phyloP scores from a whole-genome alignment of 2,888 invertebrate species.

The Nowickia ferox region DNA sequence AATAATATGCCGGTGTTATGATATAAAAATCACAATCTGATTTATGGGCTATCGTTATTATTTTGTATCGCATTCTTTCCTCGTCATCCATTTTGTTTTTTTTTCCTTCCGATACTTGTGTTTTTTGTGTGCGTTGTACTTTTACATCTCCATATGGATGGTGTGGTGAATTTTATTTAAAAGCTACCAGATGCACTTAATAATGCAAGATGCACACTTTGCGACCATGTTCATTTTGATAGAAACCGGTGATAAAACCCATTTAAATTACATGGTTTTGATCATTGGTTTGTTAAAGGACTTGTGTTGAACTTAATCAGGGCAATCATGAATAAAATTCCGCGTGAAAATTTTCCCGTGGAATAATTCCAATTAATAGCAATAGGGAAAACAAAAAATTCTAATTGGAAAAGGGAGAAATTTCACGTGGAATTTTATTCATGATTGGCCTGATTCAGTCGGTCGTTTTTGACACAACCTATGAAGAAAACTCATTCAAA shows the following conservation, averaged over 20 bases:
- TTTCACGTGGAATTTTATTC: too few relatives aligned
- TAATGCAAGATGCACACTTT: neutral
- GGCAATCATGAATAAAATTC: too few relatives aligned
- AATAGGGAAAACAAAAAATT: too few relatives aligned
- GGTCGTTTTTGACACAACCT: too few relatives aligned
- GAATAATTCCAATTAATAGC: too few relatives aligned
- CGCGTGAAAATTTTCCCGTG: too few relatives aligned
- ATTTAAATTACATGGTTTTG: neutral
- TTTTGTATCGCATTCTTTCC: conserved; percentile 40
- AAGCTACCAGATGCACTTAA: conserved; percentile 58
- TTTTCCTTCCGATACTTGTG: conserved; percentile 61
- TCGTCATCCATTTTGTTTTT: conserved; percentile 81
- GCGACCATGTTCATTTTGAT: neutral
- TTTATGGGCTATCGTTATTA: neutral
- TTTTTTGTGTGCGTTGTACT: conserved; percentile 58
- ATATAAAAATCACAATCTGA: neutral
- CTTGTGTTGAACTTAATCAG: too few relatives aligned
- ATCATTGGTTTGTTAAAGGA: too few relatives aligned
- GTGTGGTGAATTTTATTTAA: conserved; percentile 59
- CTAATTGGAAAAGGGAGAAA: too few relatives aligned
- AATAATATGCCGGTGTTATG: neutral
- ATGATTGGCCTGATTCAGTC: too few relatives aligned
- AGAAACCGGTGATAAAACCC: too few relatives aligned
- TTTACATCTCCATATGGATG: conserved; percentile 13
- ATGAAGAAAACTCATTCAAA: too few relatives aligned